These are phyloP conservation scores for Meloidogyne exigua DNA, from an alignment of 1,140 invertebrate genomes.

Conservation along the genomic window DNA sequence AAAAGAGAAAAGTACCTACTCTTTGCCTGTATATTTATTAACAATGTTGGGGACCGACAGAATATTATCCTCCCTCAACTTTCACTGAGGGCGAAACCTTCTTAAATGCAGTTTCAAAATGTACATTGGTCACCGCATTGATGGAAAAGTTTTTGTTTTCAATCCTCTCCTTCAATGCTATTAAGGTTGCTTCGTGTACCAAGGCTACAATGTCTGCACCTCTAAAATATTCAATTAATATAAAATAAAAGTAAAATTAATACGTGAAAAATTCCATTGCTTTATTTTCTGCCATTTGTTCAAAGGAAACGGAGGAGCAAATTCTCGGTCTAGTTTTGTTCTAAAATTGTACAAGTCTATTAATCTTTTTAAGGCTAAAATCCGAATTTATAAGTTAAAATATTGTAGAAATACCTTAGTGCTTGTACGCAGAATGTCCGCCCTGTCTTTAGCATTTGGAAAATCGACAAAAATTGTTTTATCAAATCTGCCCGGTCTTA, in stretches of 20 bases:
- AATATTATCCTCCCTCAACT: no score
- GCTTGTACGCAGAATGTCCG: slow-evolving; percentile 82
- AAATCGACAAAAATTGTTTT: slow-evolving; percentile 90
- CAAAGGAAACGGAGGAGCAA: slow-evolving; percentile 13
- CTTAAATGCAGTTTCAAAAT: slow-evolving; percentile 6
- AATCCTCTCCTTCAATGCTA: slow-evolving; percentile 12
- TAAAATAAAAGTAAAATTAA: background rate
- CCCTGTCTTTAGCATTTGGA: slow-evolving; percentile 76
- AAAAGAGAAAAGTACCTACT: no score
- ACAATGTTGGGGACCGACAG: no score
- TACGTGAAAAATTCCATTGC: slow-evolving; percentile 26
- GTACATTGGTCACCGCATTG: background rate
- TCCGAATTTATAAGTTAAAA: no score
- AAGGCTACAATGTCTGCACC: slow-evolving; percentile 23
- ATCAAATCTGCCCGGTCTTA: slow-evolving; percentile 88
- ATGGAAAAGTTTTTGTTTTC: slow-evolving; percentile 16
- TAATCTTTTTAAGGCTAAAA: background rate
- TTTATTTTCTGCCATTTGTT: slow-evolving; percentile 11
- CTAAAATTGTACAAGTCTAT: background rate
- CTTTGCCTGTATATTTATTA: no score
- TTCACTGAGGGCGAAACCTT: slow-evolving; percentile 14
- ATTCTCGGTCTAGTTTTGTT: slow-evolving; percentile 20
- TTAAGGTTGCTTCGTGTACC: slow-evolving; percentile 17
- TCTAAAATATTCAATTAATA: slow-evolving; percentile 14
- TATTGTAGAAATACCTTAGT: slow-evolving; percentile 78